Evolutionary conservation across 1,140 invertebrate species (phyloP), one percentile per base, ranked within the genome.

Genomic region (Euglossa dilemma): DNA sequence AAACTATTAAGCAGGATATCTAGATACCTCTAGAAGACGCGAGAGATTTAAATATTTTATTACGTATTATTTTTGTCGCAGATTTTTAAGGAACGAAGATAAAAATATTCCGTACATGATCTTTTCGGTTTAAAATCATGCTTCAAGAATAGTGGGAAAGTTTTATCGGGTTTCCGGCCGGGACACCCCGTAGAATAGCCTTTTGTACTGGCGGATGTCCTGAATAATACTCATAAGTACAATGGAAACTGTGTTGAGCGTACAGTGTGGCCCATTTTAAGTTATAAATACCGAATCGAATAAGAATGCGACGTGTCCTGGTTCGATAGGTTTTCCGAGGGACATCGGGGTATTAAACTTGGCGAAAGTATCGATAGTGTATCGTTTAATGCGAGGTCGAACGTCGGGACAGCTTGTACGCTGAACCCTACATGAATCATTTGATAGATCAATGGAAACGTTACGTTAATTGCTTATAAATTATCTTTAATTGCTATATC

Each of bases 161-260:
- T 61, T 61, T 54, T 28, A 11, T 61, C n/a, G 12, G 18, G n/a
- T 28, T 61, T 61, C 25, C 9, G 28, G 18, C 12, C 14, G n/a
- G 11, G n/a, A 61, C n/a, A 61, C 25, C 23, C 6, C 45, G 45
- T 47, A 14, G 23, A 67, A 67, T 67, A 43, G 43, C 43, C 64
- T 67, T 67, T 67, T 67, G 64, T 67, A n/a, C 64, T 20, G 11
- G 36, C 63, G 64, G 36, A 45, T n/a, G 64, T 47, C 43, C 43
- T 67, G 45, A 67, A 71, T 71, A 71, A 71, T 18, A 71, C 54
- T 71, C 16, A 36, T 36, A 71, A 50, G 25, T 45, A 45, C 64
- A 67, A 67, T 67, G 18, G 43, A 6, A n/a, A 52, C 69, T 54
- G 25, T 67, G 50, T 73, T 25, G 25, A 73, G 6, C 16, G 28